Evolutionary conservation across 2,888 invertebrate genomes (phyloP).

Genomic region (Hyposoter didymator): DNA sequence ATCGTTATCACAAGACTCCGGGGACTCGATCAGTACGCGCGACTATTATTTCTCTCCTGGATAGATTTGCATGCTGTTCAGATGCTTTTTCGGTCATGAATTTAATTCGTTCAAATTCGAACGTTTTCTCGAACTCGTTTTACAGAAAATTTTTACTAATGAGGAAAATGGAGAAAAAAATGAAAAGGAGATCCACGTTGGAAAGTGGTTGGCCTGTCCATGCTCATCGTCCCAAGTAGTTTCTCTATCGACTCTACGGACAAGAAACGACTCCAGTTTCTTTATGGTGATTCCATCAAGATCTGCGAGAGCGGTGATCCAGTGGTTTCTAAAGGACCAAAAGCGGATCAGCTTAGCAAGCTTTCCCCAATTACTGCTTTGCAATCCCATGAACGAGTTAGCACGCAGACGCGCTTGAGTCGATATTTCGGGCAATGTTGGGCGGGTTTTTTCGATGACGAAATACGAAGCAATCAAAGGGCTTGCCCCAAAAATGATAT

Average conservation of each 20-base stretch:
- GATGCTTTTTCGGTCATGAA: not conserved
- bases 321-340: not conserved
- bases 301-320: conserved; percentile 42
- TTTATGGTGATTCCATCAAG: conserved; percentile 53
- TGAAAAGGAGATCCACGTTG: conserved; percentile 9
- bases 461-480: conserved; percentile 69
- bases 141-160: conserved; percentile 30
- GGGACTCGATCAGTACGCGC: not conserved
- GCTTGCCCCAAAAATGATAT: conserved; percentile 73
- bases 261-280: conserved; percentile 13
- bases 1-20: not conserved
- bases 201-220: not conserved
- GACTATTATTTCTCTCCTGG: not conserved
- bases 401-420: not conserved
- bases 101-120: conserved; percentile 5
- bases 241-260: not conserved
- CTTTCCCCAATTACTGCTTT: conserved; percentile 53
- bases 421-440: conserved; percentile 49
- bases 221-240: not conserved
- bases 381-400: conserved; percentile 12
- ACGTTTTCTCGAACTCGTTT: not conserved
- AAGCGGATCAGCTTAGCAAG: conserved; percentile 11
- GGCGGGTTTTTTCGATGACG: conserved; percentile 64
- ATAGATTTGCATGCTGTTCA: not conserved
- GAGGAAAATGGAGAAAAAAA: not conserved